These are phyloP conservation scores for Gryllus bimaculatus DNA, from an alignment of 1,140 invertebrate species.

Conservation along the genomic window DNA sequence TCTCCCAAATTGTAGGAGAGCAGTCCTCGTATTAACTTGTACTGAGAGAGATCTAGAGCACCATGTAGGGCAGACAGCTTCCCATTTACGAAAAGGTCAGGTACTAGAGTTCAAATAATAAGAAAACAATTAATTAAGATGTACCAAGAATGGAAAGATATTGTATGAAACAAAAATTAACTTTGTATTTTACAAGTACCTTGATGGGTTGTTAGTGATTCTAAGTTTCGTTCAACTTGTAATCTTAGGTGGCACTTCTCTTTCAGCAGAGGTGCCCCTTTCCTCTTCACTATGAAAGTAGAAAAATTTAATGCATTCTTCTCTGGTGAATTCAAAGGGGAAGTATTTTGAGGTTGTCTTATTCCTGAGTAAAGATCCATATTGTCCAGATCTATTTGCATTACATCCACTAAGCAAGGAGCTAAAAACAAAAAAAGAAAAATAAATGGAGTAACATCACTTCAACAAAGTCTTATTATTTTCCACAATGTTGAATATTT, in stretches of 20 bases:
- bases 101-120: conserved; percentile 41
- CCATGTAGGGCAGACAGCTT: conserved; percentile 76
- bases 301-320: conserved; percentile 33
- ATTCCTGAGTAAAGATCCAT: conserved; percentile 72
- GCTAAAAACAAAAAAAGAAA: conserved; percentile 20
- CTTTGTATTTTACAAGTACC: conserved; percentile 28
- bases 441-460: conserved; percentile 7
- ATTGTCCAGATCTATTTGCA: conserved; percentile 65
- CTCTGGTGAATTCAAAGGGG: not conserved
- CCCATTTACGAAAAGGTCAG: conserved; percentile 79
- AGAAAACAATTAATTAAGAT: not conserved
- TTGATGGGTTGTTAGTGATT: conserved; percentile 50
- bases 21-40: conserved; percentile 78
- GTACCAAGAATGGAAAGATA: not conserved
- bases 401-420: conserved; percentile 60
- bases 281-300: conserved; percentile 40
- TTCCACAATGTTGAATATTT: not conserved
- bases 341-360: conserved; percentile 26
- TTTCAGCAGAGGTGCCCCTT: conserved; percentile 55
- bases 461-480: not conserved
- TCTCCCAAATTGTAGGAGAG: conserved; percentile 90
- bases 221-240: conserved; percentile 75
- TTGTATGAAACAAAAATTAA: not conserved
- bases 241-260: conserved; percentile 72
- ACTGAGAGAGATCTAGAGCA: conserved; percentile 75